These are phyloP conservation scores for Lepus europaeus DNA, from an alignment of 2,113 vertebrate genomes.

Conservation along the genomic window DNA sequence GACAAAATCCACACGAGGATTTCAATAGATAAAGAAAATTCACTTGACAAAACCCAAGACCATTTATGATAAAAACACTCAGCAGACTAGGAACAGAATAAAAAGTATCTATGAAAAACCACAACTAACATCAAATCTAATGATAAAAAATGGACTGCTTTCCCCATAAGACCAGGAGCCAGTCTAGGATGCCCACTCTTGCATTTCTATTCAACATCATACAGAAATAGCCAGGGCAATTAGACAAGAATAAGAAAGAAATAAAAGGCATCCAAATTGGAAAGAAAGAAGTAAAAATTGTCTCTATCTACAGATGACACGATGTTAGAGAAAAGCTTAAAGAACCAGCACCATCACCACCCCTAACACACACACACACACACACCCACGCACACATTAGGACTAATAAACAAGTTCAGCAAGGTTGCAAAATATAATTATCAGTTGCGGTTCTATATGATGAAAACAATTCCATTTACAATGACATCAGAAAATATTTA, in stretches of 20 bases:
- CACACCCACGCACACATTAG: background rate
- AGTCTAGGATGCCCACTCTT: background rate
- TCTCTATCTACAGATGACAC: background rate
- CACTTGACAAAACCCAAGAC: conserved; percentile 23
- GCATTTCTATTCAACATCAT: background rate
- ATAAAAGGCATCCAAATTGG: background rate
- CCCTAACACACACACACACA: background rate
- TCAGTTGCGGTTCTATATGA: background rate
- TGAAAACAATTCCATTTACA: background rate
- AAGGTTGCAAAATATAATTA: background rate
- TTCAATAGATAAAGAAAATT: conserved; percentile 8
- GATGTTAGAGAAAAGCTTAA: background rate
- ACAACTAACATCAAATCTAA: background rate
- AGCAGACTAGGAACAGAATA: conserved; percentile 8
- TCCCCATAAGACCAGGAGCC: background rate
- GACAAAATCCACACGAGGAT: background rate
- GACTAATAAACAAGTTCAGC: background rate
- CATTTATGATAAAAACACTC: background rate
- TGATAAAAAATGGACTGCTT: background rate
- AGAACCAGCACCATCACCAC: background rate
- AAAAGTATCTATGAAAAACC: background rate
- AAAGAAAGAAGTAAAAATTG: conserved; percentile 23
- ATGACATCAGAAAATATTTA: background rate
- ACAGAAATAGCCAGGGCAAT: background rate
- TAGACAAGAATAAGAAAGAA: conserved; percentile 10